phyloP scores from a whole-genome alignment of 2,113 vertebrate species.

The Nesoenas mayeri region DNA sequence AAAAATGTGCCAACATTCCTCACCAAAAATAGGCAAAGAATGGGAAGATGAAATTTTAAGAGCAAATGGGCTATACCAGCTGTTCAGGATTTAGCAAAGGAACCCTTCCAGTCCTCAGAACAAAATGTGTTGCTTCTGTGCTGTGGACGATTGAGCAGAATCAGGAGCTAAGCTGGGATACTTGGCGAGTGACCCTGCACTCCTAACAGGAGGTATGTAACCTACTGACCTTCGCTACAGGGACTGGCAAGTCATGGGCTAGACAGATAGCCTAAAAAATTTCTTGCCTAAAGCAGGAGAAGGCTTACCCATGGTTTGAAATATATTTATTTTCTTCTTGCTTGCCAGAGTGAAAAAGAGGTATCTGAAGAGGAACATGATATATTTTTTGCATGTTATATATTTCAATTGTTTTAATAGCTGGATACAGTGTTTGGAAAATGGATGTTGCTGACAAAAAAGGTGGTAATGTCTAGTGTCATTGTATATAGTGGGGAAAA shows the following conservation, averaged over 20 bases:
- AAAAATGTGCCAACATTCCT: constrained; percentile 63
- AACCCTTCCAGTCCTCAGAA: constrained; percentile 35
- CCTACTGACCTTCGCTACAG: constrained; percentile 44
- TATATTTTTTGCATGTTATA: not conserved
- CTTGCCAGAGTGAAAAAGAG: not conserved
- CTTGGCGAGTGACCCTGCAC: constrained; percentile 1
- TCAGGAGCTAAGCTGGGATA: not conserved
- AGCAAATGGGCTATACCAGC: constrained; percentile 55
- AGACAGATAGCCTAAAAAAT: constrained; percentile 25
- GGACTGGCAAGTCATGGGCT: constrained; percentile 7
- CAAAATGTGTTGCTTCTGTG: not conserved
- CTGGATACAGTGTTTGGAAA: not conserved
- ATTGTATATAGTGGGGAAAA: not conserved
- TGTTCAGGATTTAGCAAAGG: constrained; percentile 55
- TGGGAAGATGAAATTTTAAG: constrained; percentile 64
- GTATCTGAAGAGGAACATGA: not conserved
- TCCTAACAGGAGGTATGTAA: constrained; percentile 44
- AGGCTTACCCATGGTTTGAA: not conserved
- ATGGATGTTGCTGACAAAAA: constrained; percentile 13
- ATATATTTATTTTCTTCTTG: not conserved
- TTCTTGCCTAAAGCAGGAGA: constrained; percentile 1
- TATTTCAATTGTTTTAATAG: not conserved
- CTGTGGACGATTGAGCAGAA: not conserved
- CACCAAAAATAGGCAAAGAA: constrained; percentile 69
- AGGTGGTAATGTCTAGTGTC: not conserved